These are phyloP conservation scores for Amiota mariae DNA, from an alignment of 2,888 invertebrate species.

Conservation along the genomic window DNA sequence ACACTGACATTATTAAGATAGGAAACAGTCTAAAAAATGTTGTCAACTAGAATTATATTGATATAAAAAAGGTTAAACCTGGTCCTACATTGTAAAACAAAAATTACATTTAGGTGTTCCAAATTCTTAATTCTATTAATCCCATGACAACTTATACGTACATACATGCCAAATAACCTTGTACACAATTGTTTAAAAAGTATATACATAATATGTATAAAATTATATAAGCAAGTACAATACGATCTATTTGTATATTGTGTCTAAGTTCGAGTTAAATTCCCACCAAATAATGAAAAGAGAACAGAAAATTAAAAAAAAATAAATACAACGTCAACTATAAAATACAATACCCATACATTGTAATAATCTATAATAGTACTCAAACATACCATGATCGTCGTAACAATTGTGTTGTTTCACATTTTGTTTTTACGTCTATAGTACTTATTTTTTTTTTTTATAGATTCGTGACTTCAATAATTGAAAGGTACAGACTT, in stretches of 20 bases:
- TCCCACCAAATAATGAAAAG: constrained; percentile 8
- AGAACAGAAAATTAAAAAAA: background rate
- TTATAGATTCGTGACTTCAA: constrained; percentile 50
- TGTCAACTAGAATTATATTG: no score
- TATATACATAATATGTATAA: background rate
- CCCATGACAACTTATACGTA: background rate
- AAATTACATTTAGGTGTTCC: background rate
- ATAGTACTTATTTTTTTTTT: constrained; percentile 25
- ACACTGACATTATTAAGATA: background rate
- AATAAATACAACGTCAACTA: background rate
- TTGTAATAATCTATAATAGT: background rate
- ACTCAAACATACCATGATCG: background rate
- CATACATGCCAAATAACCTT: constrained; percentile 18
- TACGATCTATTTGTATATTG: background rate
- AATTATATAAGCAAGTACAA: background rate
- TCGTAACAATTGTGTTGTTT: constrained; percentile 13
- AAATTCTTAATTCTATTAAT: background rate
- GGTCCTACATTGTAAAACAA: background rate
- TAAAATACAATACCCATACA: background rate
- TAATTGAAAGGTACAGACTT: constrained; percentile 43
- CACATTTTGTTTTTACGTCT: constrained; percentile 31
- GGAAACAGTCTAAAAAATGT: no score
- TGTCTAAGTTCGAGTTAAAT: constrained; percentile 9
- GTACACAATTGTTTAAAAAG: background rate
- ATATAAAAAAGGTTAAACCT: background rate